These are phyloP conservation scores for Sminthurides aquaticus DNA, from an alignment of 2,888 invertebrate genomes.

Conservation along the genomic window DNA sequence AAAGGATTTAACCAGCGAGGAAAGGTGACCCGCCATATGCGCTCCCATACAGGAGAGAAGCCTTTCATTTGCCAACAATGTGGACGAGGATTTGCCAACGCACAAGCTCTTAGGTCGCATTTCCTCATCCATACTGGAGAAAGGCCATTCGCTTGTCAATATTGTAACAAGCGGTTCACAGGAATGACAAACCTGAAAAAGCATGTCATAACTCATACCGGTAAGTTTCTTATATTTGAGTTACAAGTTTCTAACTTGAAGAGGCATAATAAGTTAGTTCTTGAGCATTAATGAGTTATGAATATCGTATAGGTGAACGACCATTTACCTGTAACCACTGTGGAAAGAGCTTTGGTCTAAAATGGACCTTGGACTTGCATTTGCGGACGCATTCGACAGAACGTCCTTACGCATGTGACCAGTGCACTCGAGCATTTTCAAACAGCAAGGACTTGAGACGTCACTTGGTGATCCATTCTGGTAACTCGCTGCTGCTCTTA, in stretches of 20 bases:
- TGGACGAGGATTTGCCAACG: slow-evolving; percentile 56
- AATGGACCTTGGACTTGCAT: slow-evolving; percentile 56
- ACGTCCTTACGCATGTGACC: slow-evolving; percentile 56
- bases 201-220: slow-evolving; percentile 57
- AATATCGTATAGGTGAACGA: slow-evolving; percentile 49
- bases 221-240: slow-evolving; percentile 43
- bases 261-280: background rate
- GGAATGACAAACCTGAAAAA: slow-evolving; percentile 61
- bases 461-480: slow-evolving; percentile 61
- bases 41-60: slow-evolving; percentile 56
- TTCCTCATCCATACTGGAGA: slow-evolving; percentile 37
- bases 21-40: slow-evolving; percentile 63
- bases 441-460: slow-evolving; percentile 62
- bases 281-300: background rate
- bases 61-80: slow-evolving; percentile 57
- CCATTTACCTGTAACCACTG: slow-evolving; percentile 56
- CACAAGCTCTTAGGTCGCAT: slow-evolving; percentile 40
- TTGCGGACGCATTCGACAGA: slow-evolving; percentile 52
- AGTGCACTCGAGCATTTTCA: slow-evolving; percentile 61
- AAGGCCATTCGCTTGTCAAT: slow-evolving; percentile 46
- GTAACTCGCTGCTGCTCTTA: slow-evolving; percentile 52
- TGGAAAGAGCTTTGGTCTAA: slow-evolving; percentile 56
- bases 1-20: slow-evolving; percentile 63
- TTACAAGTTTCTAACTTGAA: background rate
- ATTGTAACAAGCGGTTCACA: slow-evolving; percentile 58